Conservation (phyloP, 1,140 invertebrate species). For the Dinoponera quadriceps region DNA sequence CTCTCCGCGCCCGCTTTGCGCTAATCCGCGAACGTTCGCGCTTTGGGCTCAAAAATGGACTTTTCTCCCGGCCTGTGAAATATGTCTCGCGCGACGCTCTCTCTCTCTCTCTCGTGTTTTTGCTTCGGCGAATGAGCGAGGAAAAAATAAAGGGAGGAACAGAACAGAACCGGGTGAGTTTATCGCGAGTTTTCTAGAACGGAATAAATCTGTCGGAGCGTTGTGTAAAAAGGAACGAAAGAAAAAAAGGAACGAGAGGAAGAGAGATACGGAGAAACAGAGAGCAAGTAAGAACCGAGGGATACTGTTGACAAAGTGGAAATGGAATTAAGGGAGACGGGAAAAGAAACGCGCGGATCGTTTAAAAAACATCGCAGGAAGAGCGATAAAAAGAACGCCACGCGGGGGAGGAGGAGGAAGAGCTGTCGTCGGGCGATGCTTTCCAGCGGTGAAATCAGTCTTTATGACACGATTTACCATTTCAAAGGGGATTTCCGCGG, state of each 20-base stretch:
- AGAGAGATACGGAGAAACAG: neutral
- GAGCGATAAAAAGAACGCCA: neutral
- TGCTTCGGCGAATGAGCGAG: too few species aligned
- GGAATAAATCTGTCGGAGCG: neutral
- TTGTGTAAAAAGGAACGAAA: neutral
- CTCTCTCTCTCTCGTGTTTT: neutral
- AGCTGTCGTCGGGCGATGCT: neutral
- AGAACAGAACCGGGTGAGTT: neutral
- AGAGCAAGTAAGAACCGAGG: neutral
- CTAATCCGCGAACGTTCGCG: constrained; percentile 37
- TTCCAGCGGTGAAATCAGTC: neutral
- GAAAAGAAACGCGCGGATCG: neutral
- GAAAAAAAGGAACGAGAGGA: neutral
- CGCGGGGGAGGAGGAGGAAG: neutral
- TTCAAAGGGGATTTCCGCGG: neutral
- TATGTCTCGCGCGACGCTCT: neutral
- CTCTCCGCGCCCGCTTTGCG: constrained; percentile 28
- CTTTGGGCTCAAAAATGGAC: constrained; percentile 21
- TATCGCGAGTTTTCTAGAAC: neutral
- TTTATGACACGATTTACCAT: neutral
- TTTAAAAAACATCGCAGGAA: neutral
- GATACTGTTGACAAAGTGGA: neutral
- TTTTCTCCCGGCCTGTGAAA: constrained; percentile 4
- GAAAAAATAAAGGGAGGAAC: neutral
- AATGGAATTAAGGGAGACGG: neutral